Base-by-base conservation (phyloP, 2,888 invertebrate species). In the Melanargia galathea region DNA sequence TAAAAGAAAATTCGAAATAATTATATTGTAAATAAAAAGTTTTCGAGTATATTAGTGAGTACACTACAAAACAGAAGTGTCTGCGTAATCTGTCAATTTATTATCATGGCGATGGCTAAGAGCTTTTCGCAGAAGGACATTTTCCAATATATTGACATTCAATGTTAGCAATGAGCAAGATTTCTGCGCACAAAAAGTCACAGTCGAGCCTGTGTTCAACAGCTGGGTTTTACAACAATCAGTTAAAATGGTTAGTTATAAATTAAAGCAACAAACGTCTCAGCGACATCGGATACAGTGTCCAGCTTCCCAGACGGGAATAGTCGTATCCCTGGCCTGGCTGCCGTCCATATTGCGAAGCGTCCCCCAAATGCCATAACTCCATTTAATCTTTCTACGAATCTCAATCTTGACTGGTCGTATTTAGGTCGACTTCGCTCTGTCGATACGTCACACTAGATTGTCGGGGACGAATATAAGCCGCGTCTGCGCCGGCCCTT, bases 291-390 rank as follows among this genome's bases (percentile, higher is more conserved):
- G 80, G 83, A 82, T 81, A 82, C 80, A 78, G 79, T 80, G 82
- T 83, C 80, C 82, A 81, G 83, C 76, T 76, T 77, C 83, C 82
- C 81, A 87, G 90, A 89, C 90, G 90, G 90, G 90, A 91, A 91
- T 91, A 91, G 90, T 88, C 89, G 76, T 87, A 83, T 82, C 84
- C 90, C 90, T 86, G 90, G 90, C 90, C 87, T 90, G 90, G 90
- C 90, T 78, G 75, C 74, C 82, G 86, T 87, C 90, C 90, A 91
- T 88, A 76, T 77, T 68, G 67, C 68, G 72, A 70, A 70, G 70
- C 73, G 71, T 70, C 73, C 71, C 48, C 72, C 74, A 81, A 78
- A 81, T 75, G 82, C 76, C 81, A 72, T 76, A 83, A 82, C 80
- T 76, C 76, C 70, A 75, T 70, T 70, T 71, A 69, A 71, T 62